These are phyloP conservation scores for Tadarida brasiliensis DNA, from an alignment of 2,797 vertebrate species.

Conservation along the genomic window DNA sequence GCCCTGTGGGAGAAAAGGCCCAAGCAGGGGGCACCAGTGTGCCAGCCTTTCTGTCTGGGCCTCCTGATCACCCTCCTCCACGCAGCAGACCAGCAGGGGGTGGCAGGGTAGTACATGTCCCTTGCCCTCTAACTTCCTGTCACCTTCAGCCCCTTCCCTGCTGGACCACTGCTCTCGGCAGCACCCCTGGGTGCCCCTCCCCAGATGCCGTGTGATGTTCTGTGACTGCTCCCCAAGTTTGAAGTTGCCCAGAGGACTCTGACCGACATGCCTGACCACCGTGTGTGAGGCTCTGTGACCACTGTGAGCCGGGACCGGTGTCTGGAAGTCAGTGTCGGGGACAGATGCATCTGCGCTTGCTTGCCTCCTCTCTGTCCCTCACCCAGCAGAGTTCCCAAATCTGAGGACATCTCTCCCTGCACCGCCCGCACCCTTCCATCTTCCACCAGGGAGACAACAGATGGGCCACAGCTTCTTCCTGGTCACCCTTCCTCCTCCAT, in stretches of 20 bases:
- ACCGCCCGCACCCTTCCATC: background rate
- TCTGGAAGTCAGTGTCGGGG: background rate
- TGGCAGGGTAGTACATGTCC: background rate
- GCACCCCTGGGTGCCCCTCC: background rate
- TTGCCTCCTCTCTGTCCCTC: background rate
- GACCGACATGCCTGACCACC: no score
- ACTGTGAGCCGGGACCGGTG: accelerated
- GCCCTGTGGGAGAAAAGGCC: no score
- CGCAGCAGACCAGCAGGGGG: background rate
- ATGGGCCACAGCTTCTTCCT: no score
- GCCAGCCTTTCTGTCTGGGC: background rate
- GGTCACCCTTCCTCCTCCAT: no score
- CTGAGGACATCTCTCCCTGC: background rate
- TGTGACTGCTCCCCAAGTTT: background rate
- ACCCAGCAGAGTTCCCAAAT: background rate
- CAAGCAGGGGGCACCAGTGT: no score
- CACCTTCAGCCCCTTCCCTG: background rate
- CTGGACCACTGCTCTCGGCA: no score
- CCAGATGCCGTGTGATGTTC: background rate
- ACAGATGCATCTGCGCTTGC: background rate
- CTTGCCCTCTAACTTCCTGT: background rate
- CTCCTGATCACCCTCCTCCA: background rate
- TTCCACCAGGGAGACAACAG: background rate
- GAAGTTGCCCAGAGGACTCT: background rate
- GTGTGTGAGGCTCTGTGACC: background rate